These are phyloP conservation scores for Oriolus oriolus DNA, from an alignment of 2,113 vertebrate genomes.

Conservation along the genomic window DNA sequence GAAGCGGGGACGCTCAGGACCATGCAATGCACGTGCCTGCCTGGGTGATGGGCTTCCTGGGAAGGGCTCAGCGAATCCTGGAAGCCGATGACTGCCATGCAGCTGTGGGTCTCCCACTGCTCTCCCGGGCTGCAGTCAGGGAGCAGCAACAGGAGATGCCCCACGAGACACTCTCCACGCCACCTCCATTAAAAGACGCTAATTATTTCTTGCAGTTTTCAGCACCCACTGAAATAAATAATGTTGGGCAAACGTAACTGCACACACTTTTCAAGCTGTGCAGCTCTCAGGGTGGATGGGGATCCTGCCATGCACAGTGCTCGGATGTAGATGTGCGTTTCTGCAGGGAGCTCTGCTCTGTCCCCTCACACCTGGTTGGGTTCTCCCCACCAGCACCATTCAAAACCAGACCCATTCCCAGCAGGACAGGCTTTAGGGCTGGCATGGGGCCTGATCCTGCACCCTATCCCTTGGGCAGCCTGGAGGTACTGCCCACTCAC, in stretches of 20 bases:
- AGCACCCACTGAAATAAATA: background rate
- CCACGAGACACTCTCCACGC: background rate
- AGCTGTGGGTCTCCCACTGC: fast-evolving
- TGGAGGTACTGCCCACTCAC: background rate
- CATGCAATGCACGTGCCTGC: fast-evolving
- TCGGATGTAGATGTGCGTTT: fast-evolving
- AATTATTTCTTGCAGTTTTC: background rate
- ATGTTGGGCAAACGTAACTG: background rate
- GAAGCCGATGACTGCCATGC: fast-evolving
- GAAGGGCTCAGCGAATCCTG: background rate
- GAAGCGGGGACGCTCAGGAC: background rate
- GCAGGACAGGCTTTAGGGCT: background rate
- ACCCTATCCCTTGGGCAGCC: background rate
- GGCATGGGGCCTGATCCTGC: background rate
- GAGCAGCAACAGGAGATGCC: fast-evolving
- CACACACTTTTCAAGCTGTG: background rate
- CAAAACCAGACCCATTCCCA: background rate
- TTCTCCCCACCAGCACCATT: too few species aligned
- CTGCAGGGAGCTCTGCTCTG: background rate
- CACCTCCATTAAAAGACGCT: background rate
- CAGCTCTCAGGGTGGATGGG: background rate
- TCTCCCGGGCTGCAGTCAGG: background rate
- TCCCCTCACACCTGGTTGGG: background rate
- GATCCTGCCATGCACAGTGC: fast-evolving
- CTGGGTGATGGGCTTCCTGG: fast-evolving